Conservation (phyloP, 2,888 invertebrate genomes). For the Drosophila prolongata region DNA sequence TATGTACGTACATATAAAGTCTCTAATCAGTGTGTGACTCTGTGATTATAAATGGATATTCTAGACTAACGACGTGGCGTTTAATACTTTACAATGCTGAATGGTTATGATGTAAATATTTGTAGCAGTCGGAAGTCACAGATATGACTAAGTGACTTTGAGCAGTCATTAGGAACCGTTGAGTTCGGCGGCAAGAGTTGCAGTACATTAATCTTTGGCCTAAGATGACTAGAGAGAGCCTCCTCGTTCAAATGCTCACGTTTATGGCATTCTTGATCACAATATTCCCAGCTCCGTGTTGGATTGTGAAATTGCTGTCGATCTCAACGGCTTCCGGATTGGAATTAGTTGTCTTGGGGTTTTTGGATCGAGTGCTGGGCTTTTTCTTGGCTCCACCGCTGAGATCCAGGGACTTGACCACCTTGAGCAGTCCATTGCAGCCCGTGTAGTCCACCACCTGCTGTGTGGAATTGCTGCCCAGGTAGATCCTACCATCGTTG, state of each 20-base stretch:
- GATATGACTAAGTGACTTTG: slow-evolving; percentile 43
- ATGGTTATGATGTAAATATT: slow-evolving; percentile 29
- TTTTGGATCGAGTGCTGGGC: slow-evolving; percentile 19
- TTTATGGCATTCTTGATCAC: slow-evolving; percentile 80
- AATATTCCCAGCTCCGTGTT: slow-evolving; percentile 77
- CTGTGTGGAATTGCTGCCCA: slow-evolving; percentile 81
- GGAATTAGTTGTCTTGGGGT: slow-evolving; percentile 8
- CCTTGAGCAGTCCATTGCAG: slow-evolving; percentile 82
- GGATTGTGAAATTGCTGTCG: slow-evolving; percentile 71
- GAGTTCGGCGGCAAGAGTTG: slow-evolving; percentile 38
- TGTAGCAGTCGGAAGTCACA: slow-evolving; percentile 49
- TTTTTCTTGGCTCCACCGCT: slow-evolving; percentile 31
- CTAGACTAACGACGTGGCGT: slow-evolving; percentile 32
- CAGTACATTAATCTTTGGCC: slow-evolving; percentile 38
- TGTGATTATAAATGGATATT: slow-evolving; percentile 1
- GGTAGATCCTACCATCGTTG: slow-evolving; percentile 82
- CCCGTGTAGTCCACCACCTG: slow-evolving; percentile 82
- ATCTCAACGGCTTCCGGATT: slow-evolving; percentile 50
- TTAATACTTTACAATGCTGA: slow-evolving; percentile 60
- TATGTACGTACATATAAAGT: slow-evolving; percentile 5
- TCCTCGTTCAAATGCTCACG: slow-evolving; percentile 66
- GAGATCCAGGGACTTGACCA: slow-evolving; percentile 74
- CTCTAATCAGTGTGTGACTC: slow-evolving; percentile 11
- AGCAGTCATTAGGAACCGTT: slow-evolving; percentile 61
- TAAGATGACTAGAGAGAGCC: slow-evolving; percentile 24